Conservation (phyloP, 2,888 invertebrate genomes). For the Sturmia bella region DNA sequence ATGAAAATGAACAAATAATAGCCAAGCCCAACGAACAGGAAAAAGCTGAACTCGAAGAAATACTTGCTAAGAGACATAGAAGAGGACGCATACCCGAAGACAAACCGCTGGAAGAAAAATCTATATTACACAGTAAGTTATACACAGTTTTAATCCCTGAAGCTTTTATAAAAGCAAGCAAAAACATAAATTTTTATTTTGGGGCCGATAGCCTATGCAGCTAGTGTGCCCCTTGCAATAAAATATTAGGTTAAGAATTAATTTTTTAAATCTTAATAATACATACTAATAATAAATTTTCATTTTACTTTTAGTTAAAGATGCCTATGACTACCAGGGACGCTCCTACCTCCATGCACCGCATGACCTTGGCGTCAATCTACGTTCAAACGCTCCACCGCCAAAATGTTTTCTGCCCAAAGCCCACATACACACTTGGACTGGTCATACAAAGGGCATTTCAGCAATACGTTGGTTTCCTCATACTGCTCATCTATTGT, state of each 20-base stretch:
- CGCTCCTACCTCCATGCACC: constrained; percentile 96
- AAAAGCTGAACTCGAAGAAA: constrained; percentile 96
- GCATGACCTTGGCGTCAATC: constrained; percentile 94
- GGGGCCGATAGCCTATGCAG: too few species aligned
- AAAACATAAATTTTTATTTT: too few species aligned
- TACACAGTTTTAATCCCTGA: too few species aligned
- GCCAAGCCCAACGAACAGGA: constrained; percentile 96
- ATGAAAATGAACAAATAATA: constrained; percentile 92
- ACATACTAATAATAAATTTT: background rate
- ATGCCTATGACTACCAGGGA: constrained; percentile 97
- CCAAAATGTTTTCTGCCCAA: constrained; percentile 98
- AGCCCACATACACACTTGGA: constrained; percentile 97
- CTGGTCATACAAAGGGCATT: constrained; percentile 98
- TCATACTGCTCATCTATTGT: constrained; percentile 94
- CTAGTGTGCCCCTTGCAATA: too few species aligned
- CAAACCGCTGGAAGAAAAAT: constrained; percentile 96
- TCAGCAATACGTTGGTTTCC: constrained; percentile 98
- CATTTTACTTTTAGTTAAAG: constrained; percentile 87
- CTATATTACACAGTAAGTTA: constrained; percentile 92
- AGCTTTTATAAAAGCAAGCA: too few species aligned
- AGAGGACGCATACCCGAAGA: constrained; percentile 93
- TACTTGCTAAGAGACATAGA: constrained; percentile 94
- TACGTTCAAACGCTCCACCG: constrained; percentile 93
- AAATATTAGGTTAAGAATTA: too few species aligned
- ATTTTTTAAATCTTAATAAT: too few species aligned